Evolutionary conservation across 1,140 invertebrate species (phyloP).

Genomic region (Antheraea mylitta): DNA sequence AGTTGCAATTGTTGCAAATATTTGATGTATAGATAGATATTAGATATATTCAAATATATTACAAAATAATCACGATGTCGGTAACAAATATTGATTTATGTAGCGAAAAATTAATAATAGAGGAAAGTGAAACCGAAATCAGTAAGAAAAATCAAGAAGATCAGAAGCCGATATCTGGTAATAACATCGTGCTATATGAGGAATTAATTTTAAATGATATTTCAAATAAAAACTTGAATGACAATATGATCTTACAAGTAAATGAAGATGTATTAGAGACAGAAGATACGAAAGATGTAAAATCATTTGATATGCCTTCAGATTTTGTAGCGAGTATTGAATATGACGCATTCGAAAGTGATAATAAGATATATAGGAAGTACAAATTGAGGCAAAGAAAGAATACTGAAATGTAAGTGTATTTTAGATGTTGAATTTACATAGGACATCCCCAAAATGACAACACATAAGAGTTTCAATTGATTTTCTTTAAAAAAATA

Average conservation of each 20-base stretch:
- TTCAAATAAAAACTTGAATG: neutral
- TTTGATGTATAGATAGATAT: too few species aligned
- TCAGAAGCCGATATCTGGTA: neutral
- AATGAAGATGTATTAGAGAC: neutral
- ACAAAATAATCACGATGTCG: neutral
- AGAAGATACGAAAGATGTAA: neutral
- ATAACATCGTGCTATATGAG: neutral
- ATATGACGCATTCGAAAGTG: neutral
- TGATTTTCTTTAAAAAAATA: too few species aligned
- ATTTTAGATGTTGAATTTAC: neutral
- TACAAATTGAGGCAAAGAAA: slow-evolving; percentile 2
- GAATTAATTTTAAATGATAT: neutral
- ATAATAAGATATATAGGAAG: slow-evolving; percentile 7
- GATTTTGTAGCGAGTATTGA: neutral
- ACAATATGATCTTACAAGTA: neutral
- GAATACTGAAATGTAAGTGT: slow-evolving; percentile 1
- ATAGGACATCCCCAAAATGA: too few species aligned
- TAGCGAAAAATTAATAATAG: neutral
- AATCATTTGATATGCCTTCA: neutral
- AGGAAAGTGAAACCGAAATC: neutral
- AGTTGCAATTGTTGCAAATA: too few species aligned
- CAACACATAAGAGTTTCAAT: too few species aligned
- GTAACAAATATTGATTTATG: neutral
- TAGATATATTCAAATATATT: too few species aligned
- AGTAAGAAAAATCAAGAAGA: neutral